Evolutionary conservation across 2,888 invertebrate species (phyloP), one percentile per base, ranked within the genome.

Genomic region (Acanthoscelides obtectus): DNA sequence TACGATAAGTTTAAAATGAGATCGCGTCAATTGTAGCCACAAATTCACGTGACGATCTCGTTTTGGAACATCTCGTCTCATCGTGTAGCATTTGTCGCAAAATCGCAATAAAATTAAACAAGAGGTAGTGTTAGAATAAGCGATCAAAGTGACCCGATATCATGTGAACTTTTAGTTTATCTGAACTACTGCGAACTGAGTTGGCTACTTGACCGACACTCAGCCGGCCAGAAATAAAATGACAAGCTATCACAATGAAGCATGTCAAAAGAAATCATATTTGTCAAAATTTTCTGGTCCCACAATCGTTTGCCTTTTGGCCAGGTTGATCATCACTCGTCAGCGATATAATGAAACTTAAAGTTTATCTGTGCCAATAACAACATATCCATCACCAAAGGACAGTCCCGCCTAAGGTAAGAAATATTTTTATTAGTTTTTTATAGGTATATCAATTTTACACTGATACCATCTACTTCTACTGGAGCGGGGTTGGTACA

Each of bases 351-450:
- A 45, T 45, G 45, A 45, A 45, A 45, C 45, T 45, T 3, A 45
- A 45, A 45, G 45, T 6, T 45, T 45, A 17, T 12, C 8, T 12
- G 17, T 45, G 17, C 17, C 45, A 45, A 45, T 45, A 45, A 45
- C 45, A 45, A 45, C 6, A 4, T 12, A 45, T 12, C 45, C 1
- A 45, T 22, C 63, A 25, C 25, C 22, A 25, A 25, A 22, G 69
- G 72, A 66, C 70, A 65, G 68, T 70, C 70, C 70, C 72, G 22
- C 22, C 67, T 20, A 63, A 66, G 72, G 72, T 72, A 70, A 72
- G 21, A n/a, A 65, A 6, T 12, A 64, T 25, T n/a, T n/a, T n/a
- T n/a, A n/a, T n/a, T n/a, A n/a, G n/a, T n/a, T n/a, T n/a, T n/a
- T n/a, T n/a, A n/a, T n/a, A n/a, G n/a, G n/a, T n/a, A n/a, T n/a